A percentile compares a stretch with the other conserved stretches of the same genome.
phyloP scores from a whole-genome alignment of 1,140 invertebrate species.

The Choristoneura fumiferana region DNA sequence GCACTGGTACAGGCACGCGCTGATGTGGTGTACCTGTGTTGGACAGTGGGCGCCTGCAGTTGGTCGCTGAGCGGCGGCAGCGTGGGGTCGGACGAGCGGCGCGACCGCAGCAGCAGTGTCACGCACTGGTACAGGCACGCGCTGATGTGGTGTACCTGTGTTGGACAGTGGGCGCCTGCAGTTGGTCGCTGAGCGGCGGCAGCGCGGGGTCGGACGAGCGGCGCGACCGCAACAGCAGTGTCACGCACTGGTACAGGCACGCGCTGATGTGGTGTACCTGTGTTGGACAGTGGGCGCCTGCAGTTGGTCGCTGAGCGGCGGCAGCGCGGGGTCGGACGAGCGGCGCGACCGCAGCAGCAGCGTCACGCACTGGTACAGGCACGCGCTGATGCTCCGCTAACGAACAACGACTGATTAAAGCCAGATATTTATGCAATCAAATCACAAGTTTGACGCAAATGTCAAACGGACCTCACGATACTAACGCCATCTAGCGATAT shows the following conservation, averaged over 20 bases:
- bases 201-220: slow-evolving; percentile 47
- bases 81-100: no score
- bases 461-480: no score
- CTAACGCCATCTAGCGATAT: no score
- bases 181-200: slow-evolving; percentile 31
- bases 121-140: no score
- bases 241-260: slow-evolving; percentile 70
- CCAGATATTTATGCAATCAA: no score
- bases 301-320: slow-evolving; percentile 28
- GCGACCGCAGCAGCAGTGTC: no score
- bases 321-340: slow-evolving; percentile 44
- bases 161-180: slow-evolving; percentile 36
- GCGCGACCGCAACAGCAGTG: slow-evolving; percentile 58
- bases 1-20: no score
- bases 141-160: no score
- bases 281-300: slow-evolving; percentile 43
- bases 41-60: no score
- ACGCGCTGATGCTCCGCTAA: slow-evolving; percentile 71
- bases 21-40: no score
- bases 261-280: slow-evolving; percentile 72
- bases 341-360: slow-evolving; percentile 61
- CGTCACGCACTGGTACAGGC: slow-evolving; percentile 69
- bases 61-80: no score
- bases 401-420: slow-evolving; percentile 24
- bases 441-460: no score